phyloP scores from a whole-genome alignment of 2,888 invertebrate genomes.

The Agonopterix alstromeriana region DNA sequence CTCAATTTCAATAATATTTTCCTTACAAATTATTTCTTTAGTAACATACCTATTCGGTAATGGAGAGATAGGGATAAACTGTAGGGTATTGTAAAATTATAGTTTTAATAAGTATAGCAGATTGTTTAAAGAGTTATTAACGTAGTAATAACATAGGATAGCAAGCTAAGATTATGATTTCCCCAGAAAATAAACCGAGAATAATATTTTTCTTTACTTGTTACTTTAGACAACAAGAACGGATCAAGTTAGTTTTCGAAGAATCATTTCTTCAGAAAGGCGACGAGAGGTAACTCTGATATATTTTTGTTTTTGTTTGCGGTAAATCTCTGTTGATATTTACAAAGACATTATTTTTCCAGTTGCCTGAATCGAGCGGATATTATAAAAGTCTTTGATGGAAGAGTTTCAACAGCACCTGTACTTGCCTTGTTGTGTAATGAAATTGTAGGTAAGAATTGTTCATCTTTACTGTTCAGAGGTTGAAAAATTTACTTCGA shows the following conservation, averaged over 20 bases:
- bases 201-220: conserved; percentile 6
- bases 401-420: conserved; percentile 82
- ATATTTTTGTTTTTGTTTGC: not conserved
- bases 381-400: conserved; percentile 90
- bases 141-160: too few species aligned
- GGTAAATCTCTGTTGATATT: not conserved
- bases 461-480: not conserved
- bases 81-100: too few species aligned
- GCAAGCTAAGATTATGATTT: too few species aligned
- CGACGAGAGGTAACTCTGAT: conserved; percentile 80
- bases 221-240: conserved; percentile 81
- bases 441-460: conserved; percentile 77
- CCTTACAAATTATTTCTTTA: too few species aligned
- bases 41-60: too few species aligned
- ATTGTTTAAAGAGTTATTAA: too few species aligned
- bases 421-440: conserved; percentile 90
- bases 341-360: conserved; percentile 42
- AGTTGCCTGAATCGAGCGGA: conserved; percentile 90
- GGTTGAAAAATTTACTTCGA: too few species aligned
- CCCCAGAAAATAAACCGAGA: too few species aligned
- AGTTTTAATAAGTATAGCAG: too few species aligned
- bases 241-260: conserved; percentile 89
- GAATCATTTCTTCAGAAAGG: conserved; percentile 87
- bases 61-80: too few species aligned
- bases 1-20: too few species aligned